Evolutionary conservation across 2,888 invertebrate species (phyloP), one percentile per base, ranked within the genome.

Genomic region (Caenorhabditis afra): DNA sequence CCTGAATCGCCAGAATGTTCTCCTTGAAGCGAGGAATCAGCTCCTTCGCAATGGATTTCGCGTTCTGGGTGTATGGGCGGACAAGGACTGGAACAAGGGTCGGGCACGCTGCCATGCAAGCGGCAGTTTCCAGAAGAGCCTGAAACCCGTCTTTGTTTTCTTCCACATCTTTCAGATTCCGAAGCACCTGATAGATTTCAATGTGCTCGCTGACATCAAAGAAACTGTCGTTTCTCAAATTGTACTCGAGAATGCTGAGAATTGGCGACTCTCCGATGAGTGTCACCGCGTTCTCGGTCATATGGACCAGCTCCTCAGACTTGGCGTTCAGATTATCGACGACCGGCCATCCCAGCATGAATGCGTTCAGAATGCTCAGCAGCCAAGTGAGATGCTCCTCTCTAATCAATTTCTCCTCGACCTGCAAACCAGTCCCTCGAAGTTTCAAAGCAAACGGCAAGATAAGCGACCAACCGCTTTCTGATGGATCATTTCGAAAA

Each of bases 331-430:
- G 29, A 22, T 64, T 29, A 12, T 81, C 80, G n/a, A 61, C 67
- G 4, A 81, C 70, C 20, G 80, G 75, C 37, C 75, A 74, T 53
- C 78, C 66, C 53, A 73, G 81, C 22, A 90, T 70, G 53, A 82
- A 90, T 4, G 89, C 84, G 47, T 85, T 87, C 14, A 90, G 55
- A 3, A 86, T 82, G 58, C 86, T 86, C 29, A 90, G 55, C 14
- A 90, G 76, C 90, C 90, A 90, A 47, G 90, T 89, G 10, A 90
- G 81, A 70, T 90, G 87, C 57, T 89, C 89, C 74, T 90, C 90
- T 12, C 88, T 81, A 3, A 85, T 81, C 37, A 88, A 49, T 47
- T 87, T 81, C 61, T 90, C 89, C 61, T 89, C 88, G 8, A 89
- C 85, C 79, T 84, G 64, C 20, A 61, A 41, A n/a, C 29, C 10